Evolutionary conservation across 2,888 invertebrate genomes (phyloP).

Genomic region (Oxyteleia sp.): DNA sequence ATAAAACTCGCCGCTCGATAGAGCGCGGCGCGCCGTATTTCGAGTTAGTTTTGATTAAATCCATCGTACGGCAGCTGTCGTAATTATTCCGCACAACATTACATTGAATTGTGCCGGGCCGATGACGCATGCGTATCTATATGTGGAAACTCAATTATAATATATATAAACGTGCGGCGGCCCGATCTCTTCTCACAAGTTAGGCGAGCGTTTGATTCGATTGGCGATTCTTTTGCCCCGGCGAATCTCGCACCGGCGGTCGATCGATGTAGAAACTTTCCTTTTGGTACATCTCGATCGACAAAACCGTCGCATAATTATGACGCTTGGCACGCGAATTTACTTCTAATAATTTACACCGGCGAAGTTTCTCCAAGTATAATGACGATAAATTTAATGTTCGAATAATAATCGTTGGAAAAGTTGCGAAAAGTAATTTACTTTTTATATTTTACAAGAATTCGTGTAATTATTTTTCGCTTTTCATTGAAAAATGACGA

Average conservation of each 20-base stretch:
- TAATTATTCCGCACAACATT: slow-evolving; percentile 51
- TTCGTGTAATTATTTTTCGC: too few relatives aligned
- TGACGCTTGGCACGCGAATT: neutral
- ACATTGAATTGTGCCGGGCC: slow-evolving; percentile 53
- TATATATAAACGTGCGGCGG: slow-evolving; percentile 20
- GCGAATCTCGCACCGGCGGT: slow-evolving; percentile 35
- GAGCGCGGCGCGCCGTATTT: slow-evolving; percentile 2
- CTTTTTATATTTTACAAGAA: too few relatives aligned
- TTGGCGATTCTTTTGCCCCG: slow-evolving; percentile 52
- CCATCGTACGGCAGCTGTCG: slow-evolving; percentile 42
- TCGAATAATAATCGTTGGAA: too few relatives aligned
- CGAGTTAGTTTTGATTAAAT: slow-evolving; percentile 46
- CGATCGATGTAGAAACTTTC: slow-evolving; percentile 54
- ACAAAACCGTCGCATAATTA: slow-evolving; percentile 11
- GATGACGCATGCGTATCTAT: slow-evolving; percentile 55
- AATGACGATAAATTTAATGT: too few relatives aligned
- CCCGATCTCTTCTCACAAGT: slow-evolving; percentile 26
- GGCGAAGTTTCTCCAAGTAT: too few relatives aligned
- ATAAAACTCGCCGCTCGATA: slow-evolving; percentile 5
- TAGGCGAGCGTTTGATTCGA: slow-evolving; percentile 49
- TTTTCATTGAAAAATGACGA: too few relatives aligned
- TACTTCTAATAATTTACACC: too few relatives aligned
- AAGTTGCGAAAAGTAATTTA: too few relatives aligned
- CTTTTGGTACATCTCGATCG: slow-evolving; percentile 29
- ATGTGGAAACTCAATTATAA: slow-evolving; percentile 44